Base-by-base conservation (phyloP, 2,888 invertebrate genomes). In the Drosophila macrospina region DNA sequence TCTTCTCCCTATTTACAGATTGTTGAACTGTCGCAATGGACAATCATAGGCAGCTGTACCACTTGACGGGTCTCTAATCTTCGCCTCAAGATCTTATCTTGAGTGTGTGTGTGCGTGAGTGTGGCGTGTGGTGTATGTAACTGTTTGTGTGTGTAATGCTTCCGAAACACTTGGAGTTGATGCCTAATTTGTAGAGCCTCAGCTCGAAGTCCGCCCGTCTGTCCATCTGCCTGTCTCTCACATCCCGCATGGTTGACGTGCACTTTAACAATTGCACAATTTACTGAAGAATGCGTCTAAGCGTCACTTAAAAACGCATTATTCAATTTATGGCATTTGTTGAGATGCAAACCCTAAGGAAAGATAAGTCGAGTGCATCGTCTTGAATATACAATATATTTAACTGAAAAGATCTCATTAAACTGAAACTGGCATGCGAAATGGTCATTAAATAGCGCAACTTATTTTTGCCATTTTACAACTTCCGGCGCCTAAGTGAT, bases 231-330 rank as follows among this genome's bases (percentile, higher is more conserved):
- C 36, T 6, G 62, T 20, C 37, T 56, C 48, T 32, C 41, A 15
- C 16, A 45, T 63, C 65, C 68, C 72, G 68, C 80, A 77, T 80
- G 41, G 51, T 75, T 59, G 60, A 62, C 71, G 59, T 47, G 65
- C 54, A 59, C 62, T 64, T 71, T 55, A 67, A 74, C 87, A 90
- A 90, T 86, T 90, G 89, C 78, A 83, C 87, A 89, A 89, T 90
- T 87, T 87, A 79, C 69, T 80, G 74, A 85, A 79, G 89, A 89
- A 90, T 90, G 89, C 81, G 80, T 86, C 89, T 88, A 81, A 88
- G 82, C 90, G 73, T 85, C 89, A 90, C 90, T 89, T 89, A 89
- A 89, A 78, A 89, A 85, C 81, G 78, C 78, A 89, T 89, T 88
- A 89, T 90, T 89, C 83, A 88, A 89, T 89, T 89, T 73, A 80